These are phyloP conservation scores for Lycocorax pyrrhopterus DNA, from an alignment of 2,113 vertebrate species.

Conservation along the genomic window DNA sequence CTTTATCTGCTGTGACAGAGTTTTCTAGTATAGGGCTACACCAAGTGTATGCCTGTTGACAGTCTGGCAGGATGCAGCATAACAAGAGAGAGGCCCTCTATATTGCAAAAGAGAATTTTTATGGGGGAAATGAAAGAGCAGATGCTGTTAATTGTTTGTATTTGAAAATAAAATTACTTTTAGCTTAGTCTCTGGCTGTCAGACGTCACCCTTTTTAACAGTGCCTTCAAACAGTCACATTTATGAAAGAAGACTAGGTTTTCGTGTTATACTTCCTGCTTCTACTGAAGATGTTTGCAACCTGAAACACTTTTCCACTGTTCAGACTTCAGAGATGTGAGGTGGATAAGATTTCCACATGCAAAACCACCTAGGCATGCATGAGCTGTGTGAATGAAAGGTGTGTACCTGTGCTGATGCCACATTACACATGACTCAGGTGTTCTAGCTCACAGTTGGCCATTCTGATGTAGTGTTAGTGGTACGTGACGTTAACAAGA, in stretches of 20 bases:
- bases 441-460: not conserved
- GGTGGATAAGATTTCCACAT: not conserved
- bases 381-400: not conserved
- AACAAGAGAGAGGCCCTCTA: not conserved
- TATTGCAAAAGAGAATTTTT: not conserved
- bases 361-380: not conserved
- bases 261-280: not conserved
- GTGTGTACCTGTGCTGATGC: not conserved
- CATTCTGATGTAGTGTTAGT: not conserved
- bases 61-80: not conserved
- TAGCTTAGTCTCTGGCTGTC: not conserved
- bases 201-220: not conserved
- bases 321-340: not conserved
- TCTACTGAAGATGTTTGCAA: not conserved
- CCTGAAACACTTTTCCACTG: not conserved
- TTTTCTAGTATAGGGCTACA: not conserved
- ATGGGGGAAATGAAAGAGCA: not conserved
- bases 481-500: not conserved
- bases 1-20: not conserved
- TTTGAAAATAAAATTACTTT: not conserved
- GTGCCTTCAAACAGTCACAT: not conserved
- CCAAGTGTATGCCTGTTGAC: not conserved
- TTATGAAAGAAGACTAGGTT: not conserved
- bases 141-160: not conserved
- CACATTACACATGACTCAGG: rapidly evolving